Evolutionary conservation across 1,140 invertebrate species (phyloP), one percentile per base, ranked within the genome.

Genomic region (Procambarus clarkii): DNA sequence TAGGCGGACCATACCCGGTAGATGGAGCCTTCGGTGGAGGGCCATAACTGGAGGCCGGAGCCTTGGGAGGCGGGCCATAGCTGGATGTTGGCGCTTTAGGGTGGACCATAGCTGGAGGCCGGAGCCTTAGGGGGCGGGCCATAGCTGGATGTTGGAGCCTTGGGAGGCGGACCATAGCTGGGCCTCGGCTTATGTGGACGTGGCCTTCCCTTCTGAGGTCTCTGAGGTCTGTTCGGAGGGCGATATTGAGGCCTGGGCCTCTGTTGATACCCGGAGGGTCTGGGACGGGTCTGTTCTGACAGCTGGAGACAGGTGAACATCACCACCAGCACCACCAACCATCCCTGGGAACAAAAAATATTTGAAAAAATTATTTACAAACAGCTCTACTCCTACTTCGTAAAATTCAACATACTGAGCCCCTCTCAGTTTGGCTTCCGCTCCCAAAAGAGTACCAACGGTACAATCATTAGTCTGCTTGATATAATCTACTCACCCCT

Each of bases 141-240:
- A 69, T 83, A 83, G 44, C 58, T 69, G 4, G 80, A n/a, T 5
- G 9, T 24, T 21, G 81, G 81, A 7, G 81, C 54, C 45, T 83
- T 69, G 18, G 81, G 80, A 60, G 80, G 80, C 2, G 80, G 81
- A n/a, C 81, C 81, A 69, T 83, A 83, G 21, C 58, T 50, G 8
- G 80, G 80, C 8, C 34, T 8, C 15, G 80, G 80, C 18, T 64
- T 60, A 45, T 69, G 58, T 4, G 81, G 81, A 34, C n/a, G 69
- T 5, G 69, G 69, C 11, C 24, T 74, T 74, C n/a, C n/a, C 11
- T 34, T 34, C 3, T 64, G n/a, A 11, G 76, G 80, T 34, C 80
- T 82, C 9, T 83, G 81, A 11, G 81, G 81, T 44, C 81, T 60
- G 45, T 46, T 64, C 7, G 81, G 58, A 48, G 81, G 81, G 24